Evolutionary conservation across 2,888 invertebrate species (phyloP).

Genomic region (Lasioglossum lativentre): DNA sequence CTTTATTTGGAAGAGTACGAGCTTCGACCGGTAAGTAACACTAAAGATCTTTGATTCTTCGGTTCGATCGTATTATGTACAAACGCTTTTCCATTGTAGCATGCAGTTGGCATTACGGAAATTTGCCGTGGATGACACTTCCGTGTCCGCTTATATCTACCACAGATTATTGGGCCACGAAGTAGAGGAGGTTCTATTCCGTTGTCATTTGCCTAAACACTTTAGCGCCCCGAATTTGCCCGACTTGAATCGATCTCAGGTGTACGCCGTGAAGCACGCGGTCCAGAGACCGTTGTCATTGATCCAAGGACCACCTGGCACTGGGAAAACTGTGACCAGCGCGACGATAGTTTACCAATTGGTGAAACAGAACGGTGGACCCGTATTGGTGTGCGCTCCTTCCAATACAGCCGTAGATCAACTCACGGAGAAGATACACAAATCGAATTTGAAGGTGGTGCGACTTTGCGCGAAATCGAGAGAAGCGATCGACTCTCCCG

Average conservation of each 20-base stretch:
- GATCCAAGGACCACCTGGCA: conserved; percentile 99
- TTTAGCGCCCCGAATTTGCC: conserved; percentile 99
- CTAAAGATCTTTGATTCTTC: neutral
- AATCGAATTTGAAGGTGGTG: conserved; percentile 96
- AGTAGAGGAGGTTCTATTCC: conserved; percentile 96
- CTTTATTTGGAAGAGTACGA: conserved; percentile 99
- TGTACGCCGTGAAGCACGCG: conserved; percentile 99
- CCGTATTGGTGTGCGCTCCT: conserved; percentile 99
- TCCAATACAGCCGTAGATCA: conserved; percentile 99
- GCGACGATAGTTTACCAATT: conserved; percentile 99
- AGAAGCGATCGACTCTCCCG: conserved; percentile 99
- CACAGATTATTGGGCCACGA: conserved; percentile 97
- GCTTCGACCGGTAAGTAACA: conserved; percentile 93
- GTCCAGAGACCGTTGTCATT: conserved; percentile 97
- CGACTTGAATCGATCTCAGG: conserved; percentile 98
- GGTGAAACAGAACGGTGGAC: conserved; percentile 96
- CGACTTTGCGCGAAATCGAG: conserved; percentile 98
- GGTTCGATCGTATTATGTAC: neutral
- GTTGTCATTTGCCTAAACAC: conserved; percentile 96
- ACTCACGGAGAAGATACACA: conserved; percentile 98
- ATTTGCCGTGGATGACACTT: conserved; percentile 98
- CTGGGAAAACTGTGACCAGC: conserved; percentile 99
- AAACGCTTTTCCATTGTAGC: conserved; percentile 84
- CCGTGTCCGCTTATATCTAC: conserved; percentile 99
- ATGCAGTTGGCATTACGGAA: conserved; percentile 98